Evolutionary conservation across 1,140 invertebrate species (phyloP), one percentile per base, ranked within the genome.

Genomic region (Drosophila ercepeae): DNA sequence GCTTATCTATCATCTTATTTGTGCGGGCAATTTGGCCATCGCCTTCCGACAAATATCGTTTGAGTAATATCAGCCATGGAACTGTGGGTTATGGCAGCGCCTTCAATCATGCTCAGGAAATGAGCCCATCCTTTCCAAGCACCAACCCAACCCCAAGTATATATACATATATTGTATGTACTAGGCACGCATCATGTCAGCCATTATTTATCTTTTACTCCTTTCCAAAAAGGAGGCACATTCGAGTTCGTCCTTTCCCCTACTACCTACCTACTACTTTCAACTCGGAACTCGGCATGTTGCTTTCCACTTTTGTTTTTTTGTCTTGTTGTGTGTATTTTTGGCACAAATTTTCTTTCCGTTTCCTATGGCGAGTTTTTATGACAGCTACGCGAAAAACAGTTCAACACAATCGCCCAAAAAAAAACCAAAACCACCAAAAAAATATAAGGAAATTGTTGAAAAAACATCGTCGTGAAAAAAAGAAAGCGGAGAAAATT

Each of bases 201-300:
- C 81, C 61, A 84, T 84, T 86, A 84, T 86, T 84, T 86, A 86
- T 84, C 67, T 84, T 83, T 75, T 73, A 84, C 79, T 84, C 81
- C 68, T 84, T 84, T 84, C 25, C 50, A 64, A 39, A 42, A 61
- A 48, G 58, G 79, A 76, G 58, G 34, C 60, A 41, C 36, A 27
- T 39, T 29, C 29, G 21, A 29, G 48, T 29, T 29, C 60, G 48
- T 29, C 36, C 60, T 68, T 32, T 32, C 11, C 29, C 52, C 52
- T 44, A 54, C 16, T 29, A 23, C 45, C 14, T 14, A 14, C 25
- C 6, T 18, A 23, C 39, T 60, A 34, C 63, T 84, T 63, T 78
- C 70, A 63, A 74, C 67, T 74, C 52, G 19, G 58, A 63, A 74
- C 67, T 74, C 52, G 19, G 58, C 59, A 52, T 75, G 69, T 41